A percentile compares a stretch with the other conserved stretches of the same genome.
Evolutionary conservation across 1,140 invertebrate genomes (phyloP).

Genomic region (Daktulosphaira vitifoliae): DNA sequence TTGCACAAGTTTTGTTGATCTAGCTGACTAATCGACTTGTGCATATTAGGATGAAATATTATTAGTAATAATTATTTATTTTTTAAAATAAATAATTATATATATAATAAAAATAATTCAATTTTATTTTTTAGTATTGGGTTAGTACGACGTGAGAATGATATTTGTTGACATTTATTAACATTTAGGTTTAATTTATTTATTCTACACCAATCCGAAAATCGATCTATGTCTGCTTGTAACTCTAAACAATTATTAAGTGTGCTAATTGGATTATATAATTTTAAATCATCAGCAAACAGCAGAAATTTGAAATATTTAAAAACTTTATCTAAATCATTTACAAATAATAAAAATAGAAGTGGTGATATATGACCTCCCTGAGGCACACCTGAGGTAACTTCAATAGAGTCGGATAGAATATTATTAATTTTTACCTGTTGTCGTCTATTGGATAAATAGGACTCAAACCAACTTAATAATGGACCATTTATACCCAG

Average conservation of each 20-base stretch:
- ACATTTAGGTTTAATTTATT: no score
- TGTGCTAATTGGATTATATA: neutral
- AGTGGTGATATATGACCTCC: neutral
- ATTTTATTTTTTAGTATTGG: no score
- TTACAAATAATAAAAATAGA: slow-evolving; percentile 5
- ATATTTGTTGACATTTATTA: no score
- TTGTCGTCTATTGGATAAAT: neutral
- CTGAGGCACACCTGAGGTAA: slow-evolving; percentile 2
- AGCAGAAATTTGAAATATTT: neutral
- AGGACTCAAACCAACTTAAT: slow-evolving; percentile 3
- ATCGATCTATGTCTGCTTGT: neutral
- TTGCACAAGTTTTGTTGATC: no score
- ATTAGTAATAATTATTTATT: no score
- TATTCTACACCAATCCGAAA: neutral
- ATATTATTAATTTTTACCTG: slow-evolving; percentile 4
- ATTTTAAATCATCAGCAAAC: neutral
- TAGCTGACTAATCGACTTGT: no score
- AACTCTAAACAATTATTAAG: neutral
- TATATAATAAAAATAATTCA: no score
- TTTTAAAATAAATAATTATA: no score
- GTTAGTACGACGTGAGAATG: no score
- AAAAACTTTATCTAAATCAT: neutral
- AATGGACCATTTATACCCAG: neutral
- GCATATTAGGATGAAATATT: no score
- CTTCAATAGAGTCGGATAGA: neutral